These are phyloP conservation scores for Cnemophilus loriae DNA, from an alignment of 2,113 vertebrate species.

Conservation along the genomic window DNA sequence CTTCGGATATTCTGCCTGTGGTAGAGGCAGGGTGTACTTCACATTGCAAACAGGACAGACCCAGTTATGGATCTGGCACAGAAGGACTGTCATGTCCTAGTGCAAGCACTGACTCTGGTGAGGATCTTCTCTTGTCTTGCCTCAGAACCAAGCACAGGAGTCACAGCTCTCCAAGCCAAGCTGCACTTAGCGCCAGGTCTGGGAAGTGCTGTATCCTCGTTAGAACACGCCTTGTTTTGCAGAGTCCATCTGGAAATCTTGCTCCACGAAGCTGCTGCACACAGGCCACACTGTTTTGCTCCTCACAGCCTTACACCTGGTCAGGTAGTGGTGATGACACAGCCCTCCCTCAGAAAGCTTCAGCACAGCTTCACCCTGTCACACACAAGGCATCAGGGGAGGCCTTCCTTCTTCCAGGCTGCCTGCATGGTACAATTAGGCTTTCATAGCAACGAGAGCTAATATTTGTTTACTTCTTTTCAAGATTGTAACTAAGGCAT, in stretches of 20 bases:
- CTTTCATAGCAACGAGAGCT: background rate
- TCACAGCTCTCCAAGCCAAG: background rate
- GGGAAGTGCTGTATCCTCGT: background rate
- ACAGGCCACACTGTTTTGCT: background rate
- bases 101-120: background rate
- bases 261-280: background rate
- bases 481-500: background rate
- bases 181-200: background rate
- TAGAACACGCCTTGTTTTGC: background rate
- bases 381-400: fast-evolving
- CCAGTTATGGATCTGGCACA: background rate
- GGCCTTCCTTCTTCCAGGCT: background rate
- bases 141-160: background rate
- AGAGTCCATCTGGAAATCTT: background rate
- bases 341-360: background rate
- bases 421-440: background rate
- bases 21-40: background rate
- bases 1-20: background rate
- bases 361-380: background rate
- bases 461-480: background rate
- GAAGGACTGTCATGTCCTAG: background rate
- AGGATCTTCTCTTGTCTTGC: background rate
- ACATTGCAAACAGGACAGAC: background rate
- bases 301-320: background rate
- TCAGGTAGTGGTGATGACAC: background rate